These are phyloP conservation scores for Alethe castanea DNA, from an alignment of 2,113 vertebrate genomes.

Conservation along the genomic window DNA sequence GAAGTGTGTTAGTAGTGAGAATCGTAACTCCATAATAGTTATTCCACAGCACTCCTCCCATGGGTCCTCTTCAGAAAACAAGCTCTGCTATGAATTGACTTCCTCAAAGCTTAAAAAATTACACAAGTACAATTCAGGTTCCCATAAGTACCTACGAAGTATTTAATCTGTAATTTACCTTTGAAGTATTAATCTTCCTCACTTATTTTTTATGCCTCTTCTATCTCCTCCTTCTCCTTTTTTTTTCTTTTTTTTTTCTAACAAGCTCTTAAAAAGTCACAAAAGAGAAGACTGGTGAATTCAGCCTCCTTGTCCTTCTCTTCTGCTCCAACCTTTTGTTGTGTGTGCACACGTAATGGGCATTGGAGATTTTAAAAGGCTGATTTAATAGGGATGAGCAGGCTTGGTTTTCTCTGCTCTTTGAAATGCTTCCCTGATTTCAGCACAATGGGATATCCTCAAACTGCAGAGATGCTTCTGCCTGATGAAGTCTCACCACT, in stretches of 20 bases:
- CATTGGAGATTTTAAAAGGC: not conserved
- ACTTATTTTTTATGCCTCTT: not conserved
- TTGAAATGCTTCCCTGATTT: not conserved
- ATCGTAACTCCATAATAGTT: not conserved
- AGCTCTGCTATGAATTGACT: not conserved
- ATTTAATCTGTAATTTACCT: not conserved
- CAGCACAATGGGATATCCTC: not conserved
- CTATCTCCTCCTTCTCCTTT: not conserved
- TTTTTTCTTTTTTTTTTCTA: not conserved
- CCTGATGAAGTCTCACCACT: not conserved
- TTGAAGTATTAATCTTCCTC: not conserved
- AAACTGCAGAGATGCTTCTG: not conserved
- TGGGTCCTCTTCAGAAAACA: not conserved
- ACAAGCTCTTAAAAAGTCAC: not conserved
- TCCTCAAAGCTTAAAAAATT: not conserved
- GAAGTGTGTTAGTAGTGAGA: not conserved
- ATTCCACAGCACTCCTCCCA: not conserved
- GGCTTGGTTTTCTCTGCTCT: not conserved
- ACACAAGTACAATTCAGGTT: not conserved
- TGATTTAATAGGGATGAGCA: not conserved
- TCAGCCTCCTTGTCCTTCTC: not conserved
- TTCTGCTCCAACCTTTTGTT: not conserved
- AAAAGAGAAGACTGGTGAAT: not conserved
- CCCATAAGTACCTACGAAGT: not conserved
- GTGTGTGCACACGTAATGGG: not conserved